Evolutionary conservation across 2,113 vertebrate species (phyloP), one percentile per base, ranked within the genome.

Genomic region (Pseudorectes ferrugineus): DNA sequence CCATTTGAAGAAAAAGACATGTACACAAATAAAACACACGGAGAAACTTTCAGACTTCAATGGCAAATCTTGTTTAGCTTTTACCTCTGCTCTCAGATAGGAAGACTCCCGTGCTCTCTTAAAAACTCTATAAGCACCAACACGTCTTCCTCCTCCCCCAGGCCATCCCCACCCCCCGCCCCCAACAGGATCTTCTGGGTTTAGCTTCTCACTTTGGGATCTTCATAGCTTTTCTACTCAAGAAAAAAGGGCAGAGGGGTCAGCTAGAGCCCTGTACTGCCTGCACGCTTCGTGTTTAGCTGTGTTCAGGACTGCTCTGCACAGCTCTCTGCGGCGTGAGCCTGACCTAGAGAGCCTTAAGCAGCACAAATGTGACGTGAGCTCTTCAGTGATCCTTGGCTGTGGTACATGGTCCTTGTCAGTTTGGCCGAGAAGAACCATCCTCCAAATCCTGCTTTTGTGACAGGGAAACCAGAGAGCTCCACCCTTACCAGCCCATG

Each of bases 301-400:
- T 33, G 14, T 46, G 28, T 5, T 61, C 57, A 61, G 31, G 17
- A 29, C 54, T 42, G 66, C 36, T 76, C 63, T 68, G 33, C 54
- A 19, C n/a, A 40, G 49, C 19, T 66, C 10, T 18, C 10, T 45
- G 36, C 0, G 0, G 5, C 5, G 1, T 33, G 4, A 73, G 17
- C 24, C 89, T 89, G 65, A 43, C 46, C 46, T 31, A 48, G 57
- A 79, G 48, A 72, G 16, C 46, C 55, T 31, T 33, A 29, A 68
- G 46, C 63, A 77, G 14, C 29, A 54, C 29, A 49, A 58, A 43
- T 1, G 2, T 43, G 72, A 29, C 11, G 10, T 5, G 40, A 95
- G 22, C 12, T 29, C 40, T 85, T 48, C 25, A 23, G 36, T 14
- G 23, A 42, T 72, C 59, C 58, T 48, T 85, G 49, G 18, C 36